Conservation (phyloP, 1,140 invertebrate genomes). For the Alviniconcha marisindica region DNA sequence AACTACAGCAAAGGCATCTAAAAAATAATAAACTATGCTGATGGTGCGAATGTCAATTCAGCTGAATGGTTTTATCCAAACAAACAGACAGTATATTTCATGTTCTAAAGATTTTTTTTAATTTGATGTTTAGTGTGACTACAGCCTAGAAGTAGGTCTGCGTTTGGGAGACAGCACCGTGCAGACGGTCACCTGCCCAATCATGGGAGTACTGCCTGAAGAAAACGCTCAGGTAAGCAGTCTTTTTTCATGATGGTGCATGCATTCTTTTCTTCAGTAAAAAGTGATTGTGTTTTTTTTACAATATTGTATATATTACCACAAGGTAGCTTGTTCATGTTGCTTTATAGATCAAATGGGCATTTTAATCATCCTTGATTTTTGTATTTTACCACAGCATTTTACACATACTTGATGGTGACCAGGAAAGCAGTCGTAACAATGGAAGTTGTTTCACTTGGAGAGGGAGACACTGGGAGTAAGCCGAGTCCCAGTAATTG, state of each 20-base stretch:
- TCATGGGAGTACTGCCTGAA: constrained; percentile 28
- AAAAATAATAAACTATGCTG: too few species aligned
- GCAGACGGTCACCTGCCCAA: constrained; percentile 4
- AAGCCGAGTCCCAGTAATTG: too few species aligned
- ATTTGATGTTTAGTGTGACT: constrained; percentile 34
- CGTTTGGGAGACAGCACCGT: neutral
- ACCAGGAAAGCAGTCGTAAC: too few species aligned
- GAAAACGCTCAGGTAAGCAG: constrained; percentile 27
- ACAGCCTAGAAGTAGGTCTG: constrained; percentile 33
- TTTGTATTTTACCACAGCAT: constrained; percentile 11
- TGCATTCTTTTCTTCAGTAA: neutral
- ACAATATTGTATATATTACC: neutral
- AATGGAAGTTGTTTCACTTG: too few species aligned
- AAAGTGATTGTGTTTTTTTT: neutral
- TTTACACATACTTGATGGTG: too few species aligned
- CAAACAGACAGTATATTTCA: too few species aligned
- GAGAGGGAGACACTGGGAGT: too few species aligned
- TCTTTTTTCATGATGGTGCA: neutral
- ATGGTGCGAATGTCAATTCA: too few species aligned
- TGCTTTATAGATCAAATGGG: neutral
- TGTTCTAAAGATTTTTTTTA: too few species aligned
- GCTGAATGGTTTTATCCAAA: too few species aligned
- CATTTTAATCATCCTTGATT: neutral
- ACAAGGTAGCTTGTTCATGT: neutral
- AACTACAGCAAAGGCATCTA: too few species aligned